These are phyloP conservation scores for Sebastes kiyomatsui DNA, from an alignment of 2,797 vertebrate genomes.

Conservation along the genomic window DNA sequence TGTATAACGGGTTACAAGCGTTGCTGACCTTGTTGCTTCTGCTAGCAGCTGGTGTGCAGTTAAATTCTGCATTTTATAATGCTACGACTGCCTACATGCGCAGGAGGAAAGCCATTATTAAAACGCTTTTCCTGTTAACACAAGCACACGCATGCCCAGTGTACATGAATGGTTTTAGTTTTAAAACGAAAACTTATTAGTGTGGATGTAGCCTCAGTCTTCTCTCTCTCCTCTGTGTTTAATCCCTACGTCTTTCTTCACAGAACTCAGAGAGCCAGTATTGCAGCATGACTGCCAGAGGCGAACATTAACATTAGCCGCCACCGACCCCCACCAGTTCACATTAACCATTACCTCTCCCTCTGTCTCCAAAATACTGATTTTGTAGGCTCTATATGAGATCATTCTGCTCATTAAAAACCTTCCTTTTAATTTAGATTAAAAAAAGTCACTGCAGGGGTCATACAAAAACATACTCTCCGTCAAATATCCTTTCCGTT, in stretches of 20 bases:
- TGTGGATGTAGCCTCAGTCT: too few species aligned
- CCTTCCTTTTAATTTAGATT: not conserved
- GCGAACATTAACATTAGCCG: constrained; percentile 39
- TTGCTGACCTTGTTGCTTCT: too few species aligned
- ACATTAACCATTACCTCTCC: constrained; percentile 1
- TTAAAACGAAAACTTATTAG: too few species aligned
- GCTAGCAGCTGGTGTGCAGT: too few species aligned
- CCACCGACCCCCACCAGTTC: not conserved
- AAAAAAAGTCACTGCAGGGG: not conserved
- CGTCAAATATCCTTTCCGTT: not conserved
- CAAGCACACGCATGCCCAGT: too few species aligned
- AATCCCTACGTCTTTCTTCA: not conserved
- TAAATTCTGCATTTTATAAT: too few species aligned
- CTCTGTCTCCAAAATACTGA: not conserved
- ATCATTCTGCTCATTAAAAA: not conserved
- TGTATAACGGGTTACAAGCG: too few species aligned
- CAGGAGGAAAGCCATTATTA: too few species aligned
- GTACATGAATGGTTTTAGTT: too few species aligned
- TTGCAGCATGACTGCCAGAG: constrained; percentile 37
- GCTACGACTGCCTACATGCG: too few species aligned
- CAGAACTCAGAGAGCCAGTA: not conserved
- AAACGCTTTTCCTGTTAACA: too few species aligned
- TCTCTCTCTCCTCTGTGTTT: not conserved
- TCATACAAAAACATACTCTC: not conserved
- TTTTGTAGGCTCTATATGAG: not conserved